Evolutionary conservation across 1,140 invertebrate genomes (phyloP).

Genomic region (Drosophila lacteicornis): DNA sequence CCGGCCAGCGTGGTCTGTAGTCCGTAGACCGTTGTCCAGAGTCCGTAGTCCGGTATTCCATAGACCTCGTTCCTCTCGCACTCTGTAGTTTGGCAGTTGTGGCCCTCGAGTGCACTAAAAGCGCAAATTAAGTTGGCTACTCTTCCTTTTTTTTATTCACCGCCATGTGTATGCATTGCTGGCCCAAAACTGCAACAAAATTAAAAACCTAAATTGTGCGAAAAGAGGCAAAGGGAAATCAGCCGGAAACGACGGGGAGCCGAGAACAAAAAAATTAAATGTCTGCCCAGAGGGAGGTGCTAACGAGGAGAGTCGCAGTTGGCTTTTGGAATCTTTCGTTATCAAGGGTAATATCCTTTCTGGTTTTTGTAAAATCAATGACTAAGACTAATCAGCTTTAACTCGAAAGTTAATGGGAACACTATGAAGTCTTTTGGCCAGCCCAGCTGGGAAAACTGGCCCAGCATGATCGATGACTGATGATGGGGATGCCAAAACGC

Average conservation of each 20-base stretch:
- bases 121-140: slow-evolving; percentile 78
- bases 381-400: background rate
- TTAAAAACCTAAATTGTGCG: slow-evolving; percentile 73
- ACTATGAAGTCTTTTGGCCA: too few relatives aligned
- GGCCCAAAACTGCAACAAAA: slow-evolving; percentile 70
- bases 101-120: slow-evolving; percentile 77
- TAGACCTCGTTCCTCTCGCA: slow-evolving; percentile 6
- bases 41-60: slow-evolving; percentile 13
- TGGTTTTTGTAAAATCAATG: background rate
- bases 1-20: slow-evolving; percentile 15
- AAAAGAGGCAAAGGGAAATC: slow-evolving; percentile 46
- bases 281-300: slow-evolving; percentile 20
- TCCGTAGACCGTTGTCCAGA: slow-evolving; percentile 13
- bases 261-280: slow-evolving; percentile 17
- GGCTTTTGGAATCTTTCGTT: background rate
- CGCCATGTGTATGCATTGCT: slow-evolving; percentile 38
- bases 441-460: too few relatives aligned
- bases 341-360: background rate
- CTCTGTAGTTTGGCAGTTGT: slow-evolving; percentile 57
- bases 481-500: too few relatives aligned
- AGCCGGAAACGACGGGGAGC: slow-evolving; percentile 10
- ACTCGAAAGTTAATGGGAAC: background rate
- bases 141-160: slow-evolving; percentile 41
- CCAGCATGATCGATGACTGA: too few relatives aligned
- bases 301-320: slow-evolving; percentile 12